Evolutionary conservation across 1,140 invertebrate species (phyloP), one percentile per base, ranked within the genome.

Genomic region (Kradibia gibbosae): DNA sequence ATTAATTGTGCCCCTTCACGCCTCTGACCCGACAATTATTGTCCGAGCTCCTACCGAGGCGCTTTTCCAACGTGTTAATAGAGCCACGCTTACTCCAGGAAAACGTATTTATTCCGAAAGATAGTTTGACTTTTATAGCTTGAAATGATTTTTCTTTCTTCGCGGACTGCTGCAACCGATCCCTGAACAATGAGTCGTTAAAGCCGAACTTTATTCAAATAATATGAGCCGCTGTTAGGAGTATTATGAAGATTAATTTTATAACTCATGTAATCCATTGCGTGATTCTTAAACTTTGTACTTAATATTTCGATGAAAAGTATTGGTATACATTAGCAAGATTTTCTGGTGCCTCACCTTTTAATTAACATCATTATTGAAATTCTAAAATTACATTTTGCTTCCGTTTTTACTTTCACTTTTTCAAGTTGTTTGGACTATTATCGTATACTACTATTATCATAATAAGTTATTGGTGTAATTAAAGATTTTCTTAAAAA

Each of bases 371-470:
- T 67, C 62, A 2, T 67, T 67, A 39, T 67, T 36, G 39, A 67
- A 67, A 67, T 36, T 67, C 15, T 53, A n/a, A 67, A 13, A 39
- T 22, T 34, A 8, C 17, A 0, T n/a, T 36, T 20, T 0, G 20
- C 34, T 67, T 67, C 39, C 62, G 11, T 67, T 67, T 7, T 3
- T 15, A 67, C 62, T 67, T 67, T 67, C 62, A 39, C 62, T 67
- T 36, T 36, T 67, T 67, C 11, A n/a, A 0, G 62, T n/a, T n/a
- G 20, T 28, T 22, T 1, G 20, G 17, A 67, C 34, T 39, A n/a
- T 39, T 67, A 67, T 67, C 20, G 39, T 39, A 39, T 53, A 53
- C 20, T 8, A 53, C 20, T 11, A 11, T 17, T 53, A 8, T 53
- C 50, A 3, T 53, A 36, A 34, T 65, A 36, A 65, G 15, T 65